Percentiles rank a stretch among this genome's conserved stretches.
phyloP scores from a whole-genome alignment of 1,140 invertebrate species.

The Tetranychus urticae region DNA sequence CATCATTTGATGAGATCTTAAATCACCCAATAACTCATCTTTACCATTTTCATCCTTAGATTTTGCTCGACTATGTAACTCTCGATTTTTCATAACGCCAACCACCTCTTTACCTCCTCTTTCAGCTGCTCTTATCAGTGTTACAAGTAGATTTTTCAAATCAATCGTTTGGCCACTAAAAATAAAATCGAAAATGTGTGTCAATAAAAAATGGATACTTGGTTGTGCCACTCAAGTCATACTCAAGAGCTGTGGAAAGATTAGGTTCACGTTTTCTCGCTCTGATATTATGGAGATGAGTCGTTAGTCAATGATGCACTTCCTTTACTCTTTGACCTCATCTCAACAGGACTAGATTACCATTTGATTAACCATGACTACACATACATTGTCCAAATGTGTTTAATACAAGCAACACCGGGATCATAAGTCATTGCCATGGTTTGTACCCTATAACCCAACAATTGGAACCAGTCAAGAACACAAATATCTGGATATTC shows the following conservation, averaged over 20 bases:
- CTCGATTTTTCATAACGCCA: slow-evolving; percentile 28
- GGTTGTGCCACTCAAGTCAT: not conserved
- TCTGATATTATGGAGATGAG: not conserved
- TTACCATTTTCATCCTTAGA: slow-evolving; percentile 70
- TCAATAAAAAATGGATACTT: not conserved
- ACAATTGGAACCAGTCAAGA: not conserved
- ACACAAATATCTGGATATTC: not conserved
- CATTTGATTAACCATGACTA: not conserved
- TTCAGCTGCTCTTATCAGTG: slow-evolving; percentile 49
- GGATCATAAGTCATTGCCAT: not conserved
- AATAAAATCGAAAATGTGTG: not conserved
- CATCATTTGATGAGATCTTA: slow-evolving; percentile 68
- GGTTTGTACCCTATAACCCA: not conserved
- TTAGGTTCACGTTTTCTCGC: not conserved
- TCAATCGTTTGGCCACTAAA: slow-evolving; percentile 23
- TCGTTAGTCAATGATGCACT: not conserved
- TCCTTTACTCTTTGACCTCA: not conserved
- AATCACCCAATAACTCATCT: slow-evolving; percentile 66
- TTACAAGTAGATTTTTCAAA: slow-evolving; percentile 43
- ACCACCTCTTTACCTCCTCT: slow-evolving; percentile 49
- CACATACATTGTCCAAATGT: not conserved
- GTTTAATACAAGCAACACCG: not conserved
- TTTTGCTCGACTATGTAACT: slow-evolving; percentile 42
- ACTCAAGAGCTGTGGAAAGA: not conserved
- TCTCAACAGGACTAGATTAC: no score